Conservation (phyloP, 2,888 invertebrate species). For the Scrobipalpa costella region DNA sequence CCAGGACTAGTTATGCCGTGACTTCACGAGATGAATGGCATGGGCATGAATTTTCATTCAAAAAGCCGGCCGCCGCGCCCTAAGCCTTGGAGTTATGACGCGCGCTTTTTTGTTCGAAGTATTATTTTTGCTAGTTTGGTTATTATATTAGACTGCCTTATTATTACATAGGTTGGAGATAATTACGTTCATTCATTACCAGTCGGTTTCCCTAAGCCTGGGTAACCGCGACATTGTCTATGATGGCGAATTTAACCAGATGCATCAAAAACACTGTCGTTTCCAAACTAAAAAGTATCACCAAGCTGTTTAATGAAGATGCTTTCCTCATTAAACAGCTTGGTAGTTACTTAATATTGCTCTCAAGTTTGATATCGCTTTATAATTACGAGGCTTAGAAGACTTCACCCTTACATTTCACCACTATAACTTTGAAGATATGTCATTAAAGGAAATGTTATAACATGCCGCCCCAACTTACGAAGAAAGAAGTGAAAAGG, state of each 20-base stretch:
- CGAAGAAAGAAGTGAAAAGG: conserved; percentile 20
- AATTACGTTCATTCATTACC: not conserved
- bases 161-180: too few relatives aligned
- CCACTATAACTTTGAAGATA: not conserved
- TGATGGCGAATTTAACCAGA: too few relatives aligned
- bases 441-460: conserved; percentile 10
- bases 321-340: too few relatives aligned
- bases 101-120: not conserved
- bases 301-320: too few relatives aligned
- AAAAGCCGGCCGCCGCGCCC: conserved; percentile 19
- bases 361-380: too few relatives aligned
- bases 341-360: too few relatives aligned
- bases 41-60: conserved; percentile 25
- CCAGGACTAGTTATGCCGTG: conserved; percentile 4
- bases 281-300: too few relatives aligned
- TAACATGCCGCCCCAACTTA: conserved; percentile 4
- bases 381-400: too few relatives aligned
- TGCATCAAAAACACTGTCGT: too few relatives aligned
- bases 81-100: conserved; percentile 15
- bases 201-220: not conserved
- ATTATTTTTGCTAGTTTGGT: not conserved
- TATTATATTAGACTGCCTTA: not conserved
- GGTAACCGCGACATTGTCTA: too few relatives aligned
- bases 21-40: conserved; percentile 21
- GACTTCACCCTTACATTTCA: not conserved